A percentile compares a stretch with the other conserved stretches of the same genome.
Evolutionary conservation across 2,888 invertebrate genomes (phyloP).

Genomic region (Anthophora plumipes): DNA sequence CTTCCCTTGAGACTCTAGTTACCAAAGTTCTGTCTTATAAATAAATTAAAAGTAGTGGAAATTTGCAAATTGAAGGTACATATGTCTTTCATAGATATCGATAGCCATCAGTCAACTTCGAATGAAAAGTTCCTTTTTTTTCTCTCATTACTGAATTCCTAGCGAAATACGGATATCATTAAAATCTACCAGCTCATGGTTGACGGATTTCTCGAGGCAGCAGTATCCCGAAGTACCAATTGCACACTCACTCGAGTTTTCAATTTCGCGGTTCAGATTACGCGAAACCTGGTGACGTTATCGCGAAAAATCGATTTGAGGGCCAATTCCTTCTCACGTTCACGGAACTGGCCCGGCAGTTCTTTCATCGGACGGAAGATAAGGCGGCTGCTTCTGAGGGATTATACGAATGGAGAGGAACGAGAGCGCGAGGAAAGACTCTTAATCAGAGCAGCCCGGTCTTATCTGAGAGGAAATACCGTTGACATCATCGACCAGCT

Average conservation of each 20-base stretch:
- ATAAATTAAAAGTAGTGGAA: background rate
- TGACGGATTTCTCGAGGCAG: too few relatives aligned
- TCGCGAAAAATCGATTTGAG: constrained; percentile 16
- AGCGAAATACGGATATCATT: too few relatives aligned
- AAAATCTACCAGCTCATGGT: too few relatives aligned
- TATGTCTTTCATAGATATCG: background rate
- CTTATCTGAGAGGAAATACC: constrained; percentile 8
- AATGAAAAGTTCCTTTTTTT: too few relatives aligned
- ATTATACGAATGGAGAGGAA: background rate
- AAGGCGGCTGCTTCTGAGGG: constrained; percentile 31
- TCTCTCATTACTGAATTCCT: too few relatives aligned
- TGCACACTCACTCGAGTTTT: background rate
- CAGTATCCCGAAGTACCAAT: too few relatives aligned
- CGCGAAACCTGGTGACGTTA: background rate
- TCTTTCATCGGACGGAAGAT: constrained; percentile 1
- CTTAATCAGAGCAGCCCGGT: constrained; percentile 31
- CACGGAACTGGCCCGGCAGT: background rate
- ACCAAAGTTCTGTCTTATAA: too few relatives aligned
- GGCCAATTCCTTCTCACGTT: background rate
- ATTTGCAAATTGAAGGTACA: too few relatives aligned
- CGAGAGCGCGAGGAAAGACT: background rate
- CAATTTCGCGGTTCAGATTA: background rate
- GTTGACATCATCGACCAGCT: constrained; percentile 23
- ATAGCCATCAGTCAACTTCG: background rate
- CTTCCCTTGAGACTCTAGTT: too few relatives aligned